Base-by-base conservation (phyloP, 2,797 vertebrate genomes). In the Chloroceryle inda region DNA sequence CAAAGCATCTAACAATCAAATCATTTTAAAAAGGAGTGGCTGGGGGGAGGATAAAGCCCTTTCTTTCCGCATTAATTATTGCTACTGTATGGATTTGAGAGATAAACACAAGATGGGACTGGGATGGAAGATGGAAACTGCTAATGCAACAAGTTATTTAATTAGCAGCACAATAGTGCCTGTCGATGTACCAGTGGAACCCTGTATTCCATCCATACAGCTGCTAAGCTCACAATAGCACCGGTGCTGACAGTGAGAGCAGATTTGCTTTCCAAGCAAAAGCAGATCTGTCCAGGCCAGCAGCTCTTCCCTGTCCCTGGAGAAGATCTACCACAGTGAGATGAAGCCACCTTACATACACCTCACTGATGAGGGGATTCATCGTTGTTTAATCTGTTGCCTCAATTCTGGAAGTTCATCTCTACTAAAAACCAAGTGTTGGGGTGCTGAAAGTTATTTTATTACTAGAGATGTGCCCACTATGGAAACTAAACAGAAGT, bases 61-160 rank as follows among this genome's bases (percentile, higher is more conserved):
- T 79, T 69, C 75, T 77, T 88, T 66, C 82, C 87, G 63, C 83
- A 35, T 86, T 81, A 92, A 40, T 81, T 86, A 76, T 69, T 90
- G 83, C 85, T 84, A 35, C 73, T 55, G 55, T 21, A 50, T 50
- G 67, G 63, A 35, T 24, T 91, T 92, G 47, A 79, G 89, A 95
- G 91, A 88, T 73, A 92, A 95, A 86, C 79, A 92, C 62, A 72
- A 62, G 47, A 27, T 26, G n/a, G 85, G 73, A 73, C 56, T 19
- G 59, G 83, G 77, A 59, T 69, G 63, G 88, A 49, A 86, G 73
- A 84, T 44, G 52, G 79, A 87, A 96, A 95, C 47, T 93, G 83
- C 95, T 82, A 95, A 95, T 50, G 69, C 95, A 91, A 94, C 56
- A 82, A 87, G 89, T 94, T 83, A 86, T 69, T 94, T 88, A 92